Conservation (phyloP, 2,113 vertebrate genomes). For the Macquaria australasica region DNA sequence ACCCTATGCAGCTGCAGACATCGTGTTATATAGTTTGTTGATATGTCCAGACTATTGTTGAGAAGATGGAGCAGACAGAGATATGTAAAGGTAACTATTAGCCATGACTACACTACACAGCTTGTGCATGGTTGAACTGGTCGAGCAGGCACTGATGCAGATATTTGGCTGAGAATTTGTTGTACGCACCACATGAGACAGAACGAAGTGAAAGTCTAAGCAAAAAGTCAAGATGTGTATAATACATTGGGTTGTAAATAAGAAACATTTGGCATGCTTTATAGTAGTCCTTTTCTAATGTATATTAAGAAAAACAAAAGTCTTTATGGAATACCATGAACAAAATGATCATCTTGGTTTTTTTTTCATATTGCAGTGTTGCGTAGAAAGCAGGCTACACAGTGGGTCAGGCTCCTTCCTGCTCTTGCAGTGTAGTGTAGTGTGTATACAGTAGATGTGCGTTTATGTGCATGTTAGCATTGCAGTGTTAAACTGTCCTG, state of each 20-base stretch:
- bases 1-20: constrained; percentile 66
- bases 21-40: constrained; percentile 53
- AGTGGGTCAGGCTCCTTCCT: constrained; percentile 67
- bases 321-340: constrained; percentile 61
- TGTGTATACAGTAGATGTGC: constrained; percentile 58
- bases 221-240: constrained; percentile 54
- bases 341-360: constrained; percentile 58
- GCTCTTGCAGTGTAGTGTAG: constrained; percentile 60
- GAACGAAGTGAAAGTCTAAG: constrained; percentile 50
- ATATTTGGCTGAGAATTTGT: constrained; percentile 82
- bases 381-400: constrained; percentile 85
- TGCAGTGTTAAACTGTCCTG: constrained; percentile 92
- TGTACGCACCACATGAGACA: constrained; percentile 55
- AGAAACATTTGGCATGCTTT: constrained; percentile 91
- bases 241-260: constrained; percentile 63
- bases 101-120: constrained; percentile 61
- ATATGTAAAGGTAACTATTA: constrained; percentile 67
- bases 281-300: constrained; percentile 54
- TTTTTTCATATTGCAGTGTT: constrained; percentile 78
- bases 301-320: constrained; percentile 48
- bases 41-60: constrained; percentile 38
- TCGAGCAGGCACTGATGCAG: constrained; percentile 86
- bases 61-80: constrained; percentile 51
- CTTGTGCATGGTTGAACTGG: constrained; percentile 55
- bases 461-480: constrained; percentile 41